Conservation (phyloP, 2,113 vertebrate species). For the Barbus barbus region DNA sequence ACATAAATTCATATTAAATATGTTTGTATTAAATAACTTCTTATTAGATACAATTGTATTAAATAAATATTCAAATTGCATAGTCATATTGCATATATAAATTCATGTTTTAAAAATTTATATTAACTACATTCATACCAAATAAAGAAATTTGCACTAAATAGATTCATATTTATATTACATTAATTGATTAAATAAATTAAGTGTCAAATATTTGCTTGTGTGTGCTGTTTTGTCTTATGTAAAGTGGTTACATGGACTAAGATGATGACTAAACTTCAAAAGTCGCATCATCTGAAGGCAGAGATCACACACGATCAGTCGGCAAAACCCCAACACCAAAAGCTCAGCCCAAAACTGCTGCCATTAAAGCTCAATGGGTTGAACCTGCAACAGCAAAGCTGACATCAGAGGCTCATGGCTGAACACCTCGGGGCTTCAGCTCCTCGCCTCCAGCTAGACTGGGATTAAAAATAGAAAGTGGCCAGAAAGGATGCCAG, state of each 20-base stretch:
- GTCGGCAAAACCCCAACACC: not conserved
- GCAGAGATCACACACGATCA: not conserved
- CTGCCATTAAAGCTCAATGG: not conserved
- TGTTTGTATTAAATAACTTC: no score
- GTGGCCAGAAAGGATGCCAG: not conserved
- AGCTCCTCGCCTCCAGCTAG: slow-evolving; percentile 21
- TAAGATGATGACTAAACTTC: not conserved
- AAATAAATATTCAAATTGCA: no score
- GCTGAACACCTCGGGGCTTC: not conserved
- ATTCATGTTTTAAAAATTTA: no score
- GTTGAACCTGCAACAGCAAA: not conserved
- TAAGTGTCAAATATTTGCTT: no score
- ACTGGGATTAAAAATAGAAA: not conserved
- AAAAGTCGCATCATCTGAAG: not conserved
- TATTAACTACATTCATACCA: no score
- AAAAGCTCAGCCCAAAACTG: not conserved
- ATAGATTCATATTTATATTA: no score
- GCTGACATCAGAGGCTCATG: slow-evolving; percentile 18
- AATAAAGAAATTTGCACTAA: no score
- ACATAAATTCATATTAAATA: no score
- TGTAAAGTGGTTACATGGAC: not conserved
- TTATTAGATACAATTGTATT: no score
- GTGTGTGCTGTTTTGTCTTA: no score
- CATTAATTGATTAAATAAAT: no score
- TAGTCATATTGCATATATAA: no score